Percentiles rank a stretch among this genome's conserved stretches.
Conservation (phyloP, 1,140 invertebrate genomes). For the Hypsibius dujardini region DNA sequence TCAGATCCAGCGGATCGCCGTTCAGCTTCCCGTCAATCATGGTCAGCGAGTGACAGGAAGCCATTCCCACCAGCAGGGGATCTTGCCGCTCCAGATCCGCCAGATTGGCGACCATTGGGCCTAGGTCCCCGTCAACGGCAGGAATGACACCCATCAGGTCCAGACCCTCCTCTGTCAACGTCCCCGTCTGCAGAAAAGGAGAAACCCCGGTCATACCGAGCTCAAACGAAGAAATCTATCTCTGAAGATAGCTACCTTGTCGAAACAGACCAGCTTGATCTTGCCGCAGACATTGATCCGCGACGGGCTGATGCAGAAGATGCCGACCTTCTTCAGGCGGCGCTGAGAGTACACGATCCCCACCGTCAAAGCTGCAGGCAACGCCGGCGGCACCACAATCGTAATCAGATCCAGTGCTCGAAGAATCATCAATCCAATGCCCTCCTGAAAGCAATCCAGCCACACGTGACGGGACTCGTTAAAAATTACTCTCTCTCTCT, state of each 20-base stretch:
- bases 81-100: slow-evolving; percentile 33
- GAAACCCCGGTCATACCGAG: slow-evolving; percentile 13
- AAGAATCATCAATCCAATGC: slow-evolving; percentile 27
- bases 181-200: slow-evolving; percentile 50
- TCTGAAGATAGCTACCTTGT: slow-evolving; percentile 34
- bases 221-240: neutral
- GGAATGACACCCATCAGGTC: slow-evolving; percentile 67
- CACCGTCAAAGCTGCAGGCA: slow-evolving; percentile 67
- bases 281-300: slow-evolving; percentile 38
- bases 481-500: neutral
- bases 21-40: slow-evolving; percentile 54
- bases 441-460: slow-evolving; percentile 24
- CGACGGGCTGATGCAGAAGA: slow-evolving; percentile 40
- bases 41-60: slow-evolving; percentile 61
- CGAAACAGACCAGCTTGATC: slow-evolving; percentile 40
- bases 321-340: slow-evolving; percentile 33
- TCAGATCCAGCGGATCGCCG: slow-evolving; percentile 65
- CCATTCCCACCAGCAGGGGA: slow-evolving; percentile 41
- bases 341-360: slow-evolving; percentile 37
- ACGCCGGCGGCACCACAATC: slow-evolving; percentile 32
- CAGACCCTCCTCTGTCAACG: slow-evolving; percentile 68
- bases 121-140: slow-evolving; percentile 32
- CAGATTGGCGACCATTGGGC: slow-evolving; percentile 35
- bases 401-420: slow-evolving; percentile 33
- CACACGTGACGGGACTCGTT: neutral